Percentiles rank a stretch among this genome's conserved stretches.
Conservation (phyloP, 2,113 vertebrate genomes). For the Eulemur rufifrons region DNA sequence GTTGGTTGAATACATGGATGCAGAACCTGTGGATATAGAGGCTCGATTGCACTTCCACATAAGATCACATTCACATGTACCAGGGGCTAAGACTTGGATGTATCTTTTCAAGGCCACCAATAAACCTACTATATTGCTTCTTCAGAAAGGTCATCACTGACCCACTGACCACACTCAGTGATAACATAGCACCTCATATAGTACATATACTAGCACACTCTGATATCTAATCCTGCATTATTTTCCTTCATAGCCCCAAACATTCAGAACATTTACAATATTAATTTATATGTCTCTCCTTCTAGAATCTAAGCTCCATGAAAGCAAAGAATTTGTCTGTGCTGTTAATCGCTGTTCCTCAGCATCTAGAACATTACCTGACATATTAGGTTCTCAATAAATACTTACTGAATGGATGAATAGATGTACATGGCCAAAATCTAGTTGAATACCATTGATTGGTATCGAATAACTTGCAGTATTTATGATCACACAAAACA, state of each 20-base stretch:
- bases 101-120: not conserved
- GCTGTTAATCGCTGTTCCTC: not conserved
- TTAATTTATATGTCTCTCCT: not conserved
- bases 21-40: not conserved
- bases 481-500: constrained; percentile 1
- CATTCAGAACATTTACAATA: not conserved
- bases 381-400: not conserved
- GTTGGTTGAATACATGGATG: not conserved
- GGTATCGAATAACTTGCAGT: not conserved
- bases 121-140: not conserved
- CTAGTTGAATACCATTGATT: not conserved
- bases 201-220: not conserved
- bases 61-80: not conserved
- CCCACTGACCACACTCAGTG: not conserved
- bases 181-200: not conserved
- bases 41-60: not conserved
- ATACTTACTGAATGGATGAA: not conserved
- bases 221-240: not conserved
- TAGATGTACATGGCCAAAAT: not conserved
- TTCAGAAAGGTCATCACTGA: not conserved
- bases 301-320: not conserved
- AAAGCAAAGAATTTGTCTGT: not conserved
- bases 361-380: constrained; percentile 10
- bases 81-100: not conserved
- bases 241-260: not conserved